phyloP scores from a whole-genome alignment of 1,140 invertebrate genomes.

The Doryteuthis pealeii region DNA sequence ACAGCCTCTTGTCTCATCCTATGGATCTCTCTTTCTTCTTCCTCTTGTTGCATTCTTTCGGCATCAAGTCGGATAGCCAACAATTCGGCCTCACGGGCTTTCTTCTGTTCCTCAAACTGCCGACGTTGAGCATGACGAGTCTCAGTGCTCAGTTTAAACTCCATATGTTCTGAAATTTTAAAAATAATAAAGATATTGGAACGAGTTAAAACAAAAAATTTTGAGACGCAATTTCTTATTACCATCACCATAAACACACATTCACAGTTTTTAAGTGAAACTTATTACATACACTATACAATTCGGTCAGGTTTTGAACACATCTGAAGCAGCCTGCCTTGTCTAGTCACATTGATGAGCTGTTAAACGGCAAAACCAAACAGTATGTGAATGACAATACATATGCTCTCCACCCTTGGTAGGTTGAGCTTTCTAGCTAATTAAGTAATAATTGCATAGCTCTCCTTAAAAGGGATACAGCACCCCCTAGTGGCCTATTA shows the following conservation, averaged over 20 bases:
- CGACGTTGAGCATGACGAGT: slow-evolving; percentile 58
- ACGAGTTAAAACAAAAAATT: not conserved
- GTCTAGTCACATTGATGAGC: no score
- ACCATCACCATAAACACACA: not conserved
- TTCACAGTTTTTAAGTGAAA: not conserved
- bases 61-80: slow-evolving; percentile 39
- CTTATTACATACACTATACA: not conserved
- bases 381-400: no score
- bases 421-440: no score
- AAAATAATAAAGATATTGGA: slow-evolving; percentile 2
- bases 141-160: slow-evolving; percentile 62
- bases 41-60: slow-evolving; percentile 43
- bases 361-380: not conserved
- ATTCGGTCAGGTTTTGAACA: not conserved
- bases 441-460: no score
- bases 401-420: no score
- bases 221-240: not conserved
- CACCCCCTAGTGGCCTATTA: no score
- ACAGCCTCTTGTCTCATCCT: slow-evolving; percentile 55
- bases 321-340: not conserved
- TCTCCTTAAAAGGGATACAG: no score
- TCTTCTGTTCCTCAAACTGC: slow-evolving; percentile 60
- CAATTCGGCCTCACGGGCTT: slow-evolving; percentile 57
- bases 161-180: slow-evolving; percentile 44
- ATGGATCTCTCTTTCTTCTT: slow-evolving; percentile 55